A percentile compares a stretch with the other conserved stretches of the same genome.
phyloP scores from a whole-genome alignment of 2,888 invertebrate species.

The Muscina levida region DNA sequence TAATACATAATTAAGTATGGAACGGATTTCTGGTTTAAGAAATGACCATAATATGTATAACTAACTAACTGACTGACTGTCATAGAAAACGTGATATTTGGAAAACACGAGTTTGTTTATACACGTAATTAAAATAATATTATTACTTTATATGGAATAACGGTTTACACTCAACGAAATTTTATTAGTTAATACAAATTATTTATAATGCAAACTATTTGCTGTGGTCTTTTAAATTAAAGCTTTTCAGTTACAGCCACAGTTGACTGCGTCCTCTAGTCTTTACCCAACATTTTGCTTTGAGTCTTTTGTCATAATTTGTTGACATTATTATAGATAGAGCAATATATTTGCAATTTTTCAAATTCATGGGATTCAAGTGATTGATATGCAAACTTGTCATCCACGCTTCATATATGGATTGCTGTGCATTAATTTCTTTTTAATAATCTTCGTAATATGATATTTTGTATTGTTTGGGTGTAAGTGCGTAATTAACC shows the following conservation, averaged over 20 bases:
- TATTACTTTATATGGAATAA: no score
- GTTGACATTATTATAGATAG: background rate
- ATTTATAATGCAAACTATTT: no score
- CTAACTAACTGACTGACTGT: slow-evolving; percentile 6
- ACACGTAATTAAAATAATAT: no score
- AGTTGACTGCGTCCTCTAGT: no score
- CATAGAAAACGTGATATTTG: slow-evolving; percentile 52
- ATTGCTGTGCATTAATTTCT: background rate
- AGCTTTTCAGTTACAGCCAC: no score
- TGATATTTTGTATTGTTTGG: slow-evolving; percentile 12
- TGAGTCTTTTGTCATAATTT: background rate
- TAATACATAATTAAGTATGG: slow-evolving; percentile 43
- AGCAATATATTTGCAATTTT: background rate
- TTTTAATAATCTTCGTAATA: background rate
- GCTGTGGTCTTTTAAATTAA: no score
- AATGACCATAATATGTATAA: background rate
- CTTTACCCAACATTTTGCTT: background rate
- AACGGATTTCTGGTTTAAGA: slow-evolving; percentile 48
- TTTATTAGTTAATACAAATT: no score
- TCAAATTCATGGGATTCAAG: background rate
- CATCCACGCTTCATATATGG: background rate
- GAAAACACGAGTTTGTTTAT: slow-evolving; percentile 30
- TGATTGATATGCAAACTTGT: slow-evolving; percentile 6
- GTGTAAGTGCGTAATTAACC: slow-evolving; percentile 28
- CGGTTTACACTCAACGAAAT: no score